Evolutionary conservation across 2,797 vertebrate genomes (phyloP).

Genomic region (Peromyscus aztecus): DNA sequence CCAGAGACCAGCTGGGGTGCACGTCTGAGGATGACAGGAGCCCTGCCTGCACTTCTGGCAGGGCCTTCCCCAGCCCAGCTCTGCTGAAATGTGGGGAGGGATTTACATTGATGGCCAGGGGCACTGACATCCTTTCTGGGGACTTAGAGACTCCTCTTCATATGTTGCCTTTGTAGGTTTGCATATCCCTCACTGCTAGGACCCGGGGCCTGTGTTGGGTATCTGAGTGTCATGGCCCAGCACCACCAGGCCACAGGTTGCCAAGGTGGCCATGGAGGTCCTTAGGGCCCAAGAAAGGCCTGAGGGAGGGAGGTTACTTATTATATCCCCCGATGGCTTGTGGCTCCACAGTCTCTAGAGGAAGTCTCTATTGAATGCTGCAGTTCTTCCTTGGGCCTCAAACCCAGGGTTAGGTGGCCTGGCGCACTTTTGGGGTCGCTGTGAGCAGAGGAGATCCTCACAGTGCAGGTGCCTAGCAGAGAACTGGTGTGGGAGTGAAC

Average conservation of each 20-base stretch:
- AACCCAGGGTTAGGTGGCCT: background rate
- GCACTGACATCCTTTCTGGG: background rate
- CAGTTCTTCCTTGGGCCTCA: background rate
- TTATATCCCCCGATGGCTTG: background rate
- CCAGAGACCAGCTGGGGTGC: too few relatives aligned
- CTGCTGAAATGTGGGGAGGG: background rate
- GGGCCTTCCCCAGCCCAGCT: background rate
- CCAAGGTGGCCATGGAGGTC: background rate
- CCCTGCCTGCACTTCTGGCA: background rate
- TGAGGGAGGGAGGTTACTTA: background rate
- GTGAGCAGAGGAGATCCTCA: background rate
- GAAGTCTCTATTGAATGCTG: background rate
- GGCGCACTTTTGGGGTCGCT: background rate
- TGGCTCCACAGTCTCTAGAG: background rate
- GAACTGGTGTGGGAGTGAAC: background rate
- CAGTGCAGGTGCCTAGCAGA: background rate
- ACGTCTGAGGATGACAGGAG: background rate
- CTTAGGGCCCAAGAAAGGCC: background rate
- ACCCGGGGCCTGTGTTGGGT: too few relatives aligned
- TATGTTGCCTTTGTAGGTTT: background rate
- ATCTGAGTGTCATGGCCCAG: background rate
- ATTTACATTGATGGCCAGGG: accelerated
- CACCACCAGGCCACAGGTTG: background rate
- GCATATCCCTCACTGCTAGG: background rate
- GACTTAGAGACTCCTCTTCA: background rate